phyloP scores from a whole-genome alignment of 2,113 vertebrate species.

The Melanostigma gelatinosum region DNA sequence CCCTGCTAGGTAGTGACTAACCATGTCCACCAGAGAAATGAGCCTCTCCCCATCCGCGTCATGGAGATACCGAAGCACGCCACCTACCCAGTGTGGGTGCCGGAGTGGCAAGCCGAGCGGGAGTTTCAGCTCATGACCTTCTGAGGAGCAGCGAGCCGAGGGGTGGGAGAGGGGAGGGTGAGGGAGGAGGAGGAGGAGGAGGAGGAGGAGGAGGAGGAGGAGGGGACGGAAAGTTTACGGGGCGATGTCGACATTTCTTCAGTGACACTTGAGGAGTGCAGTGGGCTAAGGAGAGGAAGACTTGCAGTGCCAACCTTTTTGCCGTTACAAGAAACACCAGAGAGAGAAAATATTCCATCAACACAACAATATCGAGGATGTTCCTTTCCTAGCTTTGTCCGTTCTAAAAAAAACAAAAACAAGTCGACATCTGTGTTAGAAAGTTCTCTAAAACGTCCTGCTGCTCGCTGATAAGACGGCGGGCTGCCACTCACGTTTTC shows the following conservation, averaged over 20 bases:
- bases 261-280: slow-evolving; percentile 69
- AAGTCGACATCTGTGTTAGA: slow-evolving; percentile 33
- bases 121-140: slow-evolving; percentile 90
- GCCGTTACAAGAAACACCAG: slow-evolving; percentile 58
- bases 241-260: slow-evolving; percentile 66
- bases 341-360: slow-evolving; percentile 67
- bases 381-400: slow-evolving; percentile 52
- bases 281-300: slow-evolving; percentile 73
- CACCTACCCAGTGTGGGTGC: slow-evolving; percentile 88
- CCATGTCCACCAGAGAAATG: slow-evolving; percentile 85
- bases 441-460: slow-evolving; percentile 33
- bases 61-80: slow-evolving; percentile 88
- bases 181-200: slow-evolving; percentile 31
- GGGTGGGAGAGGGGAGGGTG: slow-evolving; percentile 61
- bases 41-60: slow-evolving; percentile 83
- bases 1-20: slow-evolving; percentile 89
- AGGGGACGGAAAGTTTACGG: slow-evolving; percentile 52
- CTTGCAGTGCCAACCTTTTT: slow-evolving; percentile 48
- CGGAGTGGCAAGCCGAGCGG: slow-evolving; percentile 86
- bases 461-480: slow-evolving; percentile 29
- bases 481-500: slow-evolving; percentile 36
- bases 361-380: slow-evolving; percentile 51
- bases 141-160: slow-evolving; percentile 80
- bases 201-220: slow-evolving; percentile 30
- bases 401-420: slow-evolving; percentile 38